Percentiles rank a stretch among this genome's conserved stretches.
Conservation (phyloP, 2,888 invertebrate genomes). For the Horisme vitalbata region DNA sequence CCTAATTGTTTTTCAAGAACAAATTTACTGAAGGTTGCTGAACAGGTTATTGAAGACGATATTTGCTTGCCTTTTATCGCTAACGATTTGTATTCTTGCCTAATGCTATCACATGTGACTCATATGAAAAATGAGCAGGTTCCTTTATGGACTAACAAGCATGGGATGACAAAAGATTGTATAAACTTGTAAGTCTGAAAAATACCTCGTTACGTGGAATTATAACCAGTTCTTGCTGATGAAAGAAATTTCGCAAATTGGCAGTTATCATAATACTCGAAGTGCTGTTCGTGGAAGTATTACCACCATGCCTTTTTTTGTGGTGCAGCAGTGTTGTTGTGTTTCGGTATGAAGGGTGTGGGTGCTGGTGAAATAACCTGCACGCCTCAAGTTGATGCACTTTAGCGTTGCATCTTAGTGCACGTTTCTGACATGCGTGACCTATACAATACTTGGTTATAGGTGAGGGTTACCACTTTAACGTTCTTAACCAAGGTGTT, state of each 20-base stretch:
- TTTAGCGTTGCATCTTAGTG: no score
- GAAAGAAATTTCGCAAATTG: not conserved
- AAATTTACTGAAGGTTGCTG: conserved; percentile 8
- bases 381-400: no score
- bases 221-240: not conserved
- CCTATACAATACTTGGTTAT: no score
- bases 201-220: conserved; percentile 4
- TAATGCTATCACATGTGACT: conserved; percentile 21
- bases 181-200: not conserved
- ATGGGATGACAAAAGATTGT: conserved; percentile 10
- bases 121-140: conserved; percentile 13
- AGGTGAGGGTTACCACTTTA: no score
- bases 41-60: conserved; percentile 7
- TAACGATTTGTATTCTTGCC: conserved; percentile 48
- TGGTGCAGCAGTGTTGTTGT: no score
- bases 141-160: conserved; percentile 8
- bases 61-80: conserved; percentile 37
- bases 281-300: not conserved
- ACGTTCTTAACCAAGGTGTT: no score
- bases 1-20: not conserved
- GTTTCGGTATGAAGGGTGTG: no score
- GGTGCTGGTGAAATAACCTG: no score
- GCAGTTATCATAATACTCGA: conserved; percentile 1
- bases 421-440: no score
- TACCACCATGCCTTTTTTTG: no score